Evolutionary conservation across 1,140 invertebrate species (phyloP).

Genomic region (Drosophila neocordata): DNA sequence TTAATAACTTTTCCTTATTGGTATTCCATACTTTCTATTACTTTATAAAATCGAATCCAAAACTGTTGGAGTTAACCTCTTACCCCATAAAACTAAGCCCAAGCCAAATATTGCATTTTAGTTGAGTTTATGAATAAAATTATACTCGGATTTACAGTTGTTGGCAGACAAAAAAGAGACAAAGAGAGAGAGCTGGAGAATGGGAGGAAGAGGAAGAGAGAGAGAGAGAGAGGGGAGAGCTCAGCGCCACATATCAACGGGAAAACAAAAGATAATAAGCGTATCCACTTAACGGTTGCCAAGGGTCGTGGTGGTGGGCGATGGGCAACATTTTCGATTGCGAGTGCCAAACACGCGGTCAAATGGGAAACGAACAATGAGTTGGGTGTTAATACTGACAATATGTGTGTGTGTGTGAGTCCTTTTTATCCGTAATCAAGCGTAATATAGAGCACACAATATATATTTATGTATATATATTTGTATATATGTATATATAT

Average conservation of each 20-base stretch:
- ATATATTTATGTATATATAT: background rate
- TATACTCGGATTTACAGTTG: conserved; percentile 44
- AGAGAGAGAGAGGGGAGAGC: background rate
- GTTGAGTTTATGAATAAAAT: conserved; percentile 77
- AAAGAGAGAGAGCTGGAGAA: background rate
- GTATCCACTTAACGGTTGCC: conserved; percentile 79
- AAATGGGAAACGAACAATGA: conserved; percentile 65
- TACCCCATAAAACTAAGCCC: conserved; percentile 20
- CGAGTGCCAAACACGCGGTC: conserved; percentile 76
- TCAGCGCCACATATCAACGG: conserved; percentile 60
- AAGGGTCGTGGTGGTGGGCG: conserved; percentile 53
- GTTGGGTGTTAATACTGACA: conserved; percentile 18
- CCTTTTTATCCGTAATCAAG: conserved; percentile 74
- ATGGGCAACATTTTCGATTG: conserved; percentile 33
- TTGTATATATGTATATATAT: background rate
- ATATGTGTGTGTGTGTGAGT: conserved; percentile 48
- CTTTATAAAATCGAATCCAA: no score
- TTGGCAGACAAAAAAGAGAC: conserved; percentile 3
- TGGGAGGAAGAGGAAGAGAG: background rate
- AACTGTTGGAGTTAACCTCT: background rate
- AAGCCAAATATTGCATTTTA: conserved; percentile 59
- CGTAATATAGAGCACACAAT: conserved; percentile 75
- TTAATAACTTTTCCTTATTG: no score
- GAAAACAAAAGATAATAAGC: conserved; percentile 76
- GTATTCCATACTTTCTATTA: no score